Base-by-base conservation (phyloP, 2,113 vertebrate species). In the Microcebus lehilahytsara region DNA sequence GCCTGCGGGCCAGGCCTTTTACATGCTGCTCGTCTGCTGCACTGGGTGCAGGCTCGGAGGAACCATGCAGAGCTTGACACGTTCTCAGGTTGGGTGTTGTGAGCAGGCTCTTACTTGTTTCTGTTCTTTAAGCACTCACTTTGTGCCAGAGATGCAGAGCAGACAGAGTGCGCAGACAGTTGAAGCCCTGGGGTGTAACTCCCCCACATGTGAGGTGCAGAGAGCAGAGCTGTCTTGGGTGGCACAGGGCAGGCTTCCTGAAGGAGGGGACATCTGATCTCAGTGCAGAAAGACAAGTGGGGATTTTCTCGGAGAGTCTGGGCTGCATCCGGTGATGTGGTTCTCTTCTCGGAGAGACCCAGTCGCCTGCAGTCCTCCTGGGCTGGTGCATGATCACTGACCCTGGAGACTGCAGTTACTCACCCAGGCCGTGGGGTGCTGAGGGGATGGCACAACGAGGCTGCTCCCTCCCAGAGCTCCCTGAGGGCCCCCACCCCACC, bases 31-130 rank as follows among this genome's bases (percentile, higher is more conserved):
- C 22, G 2, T 51, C n/a, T 67, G 19, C 6, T n/a, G 42, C n/a
- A 0, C 40, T 53, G 79, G 34, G 22, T 17, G 17, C n/a, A 30
- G 42, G 42, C 62, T 62, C 2, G 27, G 27, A 20, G 51, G 85
- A 51, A 7, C n/a, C 2, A 2, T 3, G 0, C 37, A 37, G 72
- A 42, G 56, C 80, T 32, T 32, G 22, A 30, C 2, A 14, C 0
- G 0, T 86, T 60, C 25, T 40, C 1, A 13, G 14, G 13, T 51
- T 46, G 40, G 12, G 14, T 10, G 64, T 51, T 40, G 75, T 74
- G 32, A 81, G 22, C 19, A 85, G 74, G n/a, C 17, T 30, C 9
- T 56, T 22, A 14, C 11, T 72, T 64, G 16, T 56, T 69, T 77
- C 17, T 37, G 10, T 84, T 77, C 78, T 66, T 32, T 14, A 74